Conservation (phyloP, 2,797 vertebrate genomes). For the Xiphophorus birchmanni region DNA sequence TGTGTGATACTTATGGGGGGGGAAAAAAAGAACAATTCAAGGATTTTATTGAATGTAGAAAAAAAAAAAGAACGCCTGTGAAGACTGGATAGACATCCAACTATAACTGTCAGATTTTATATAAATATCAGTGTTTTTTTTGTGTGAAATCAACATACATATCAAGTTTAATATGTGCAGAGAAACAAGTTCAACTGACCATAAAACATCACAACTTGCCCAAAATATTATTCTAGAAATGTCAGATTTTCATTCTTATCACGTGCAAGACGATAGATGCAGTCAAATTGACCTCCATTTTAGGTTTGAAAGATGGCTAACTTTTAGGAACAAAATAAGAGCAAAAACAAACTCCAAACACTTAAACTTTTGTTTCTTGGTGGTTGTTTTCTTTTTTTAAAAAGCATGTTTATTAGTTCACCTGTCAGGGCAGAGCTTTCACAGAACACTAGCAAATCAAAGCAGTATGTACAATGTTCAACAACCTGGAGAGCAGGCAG, state of each 20-base stretch:
- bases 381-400: constrained; percentile 32
- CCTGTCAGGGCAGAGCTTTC: constrained; percentile 67
- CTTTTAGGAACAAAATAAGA: not conserved
- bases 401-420: constrained; percentile 76
- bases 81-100: not conserved
- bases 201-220: not conserved
- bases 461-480: constrained; percentile 60
- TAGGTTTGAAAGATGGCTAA: too few relatives aligned
- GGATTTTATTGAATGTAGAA: not conserved
- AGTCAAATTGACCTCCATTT: not conserved
- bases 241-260: not conserved
- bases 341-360: not conserved
- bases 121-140: not conserved
- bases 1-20: not conserved
- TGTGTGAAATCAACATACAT: not conserved
- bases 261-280: not conserved
- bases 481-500: constrained; percentile 47
- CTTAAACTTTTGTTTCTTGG: constrained; percentile 16
- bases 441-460: constrained; percentile 68
- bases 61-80: not conserved
- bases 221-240: not conserved
- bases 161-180: not conserved
- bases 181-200: not conserved
- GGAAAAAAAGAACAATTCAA: not conserved
- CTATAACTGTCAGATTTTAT: not conserved